Conservation (phyloP, 2,113 vertebrate species). For the Microcebus tavaratra region DNA sequence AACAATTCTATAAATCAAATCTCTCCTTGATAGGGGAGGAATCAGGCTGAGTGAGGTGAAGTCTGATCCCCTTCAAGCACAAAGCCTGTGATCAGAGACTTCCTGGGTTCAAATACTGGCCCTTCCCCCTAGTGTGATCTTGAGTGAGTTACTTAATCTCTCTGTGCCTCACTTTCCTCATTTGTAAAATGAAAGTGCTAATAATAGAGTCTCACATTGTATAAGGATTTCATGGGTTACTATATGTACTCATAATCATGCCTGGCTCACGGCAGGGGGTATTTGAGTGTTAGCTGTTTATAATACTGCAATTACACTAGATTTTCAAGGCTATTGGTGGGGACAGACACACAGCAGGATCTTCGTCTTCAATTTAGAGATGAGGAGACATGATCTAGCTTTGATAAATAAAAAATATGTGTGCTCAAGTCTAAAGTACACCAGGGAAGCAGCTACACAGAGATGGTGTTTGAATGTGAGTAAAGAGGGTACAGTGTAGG, state of each 20-base stretch:
- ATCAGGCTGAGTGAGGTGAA: neutral
- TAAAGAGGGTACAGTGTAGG: neutral
- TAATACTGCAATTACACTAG: neutral
- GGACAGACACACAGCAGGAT: neutral
- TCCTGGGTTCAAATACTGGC: neutral
- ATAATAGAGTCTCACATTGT: rapidly evolving
- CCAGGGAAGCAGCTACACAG: neutral
- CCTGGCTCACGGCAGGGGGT: rapidly evolving
- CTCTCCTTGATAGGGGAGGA: neutral
- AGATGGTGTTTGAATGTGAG: neutral
- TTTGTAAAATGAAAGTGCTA: neutral
- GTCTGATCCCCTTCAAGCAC: neutral
- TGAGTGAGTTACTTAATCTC: neutral
- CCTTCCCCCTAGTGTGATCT: neutral
- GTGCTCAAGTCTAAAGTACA: neutral
- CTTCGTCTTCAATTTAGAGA: neutral
- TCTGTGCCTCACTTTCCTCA: neutral
- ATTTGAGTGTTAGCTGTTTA: neutral
- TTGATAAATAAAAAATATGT: neutral
- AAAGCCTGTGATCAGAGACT: neutral
- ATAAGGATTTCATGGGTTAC: neutral
- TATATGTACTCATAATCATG: neutral
- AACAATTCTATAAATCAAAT: neutral
- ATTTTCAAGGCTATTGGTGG: neutral
- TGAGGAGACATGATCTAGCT: conserved; percentile 40